phyloP scores from a whole-genome alignment of 1,140 invertebrate species.

The Drosophila ohnishii region DNA sequence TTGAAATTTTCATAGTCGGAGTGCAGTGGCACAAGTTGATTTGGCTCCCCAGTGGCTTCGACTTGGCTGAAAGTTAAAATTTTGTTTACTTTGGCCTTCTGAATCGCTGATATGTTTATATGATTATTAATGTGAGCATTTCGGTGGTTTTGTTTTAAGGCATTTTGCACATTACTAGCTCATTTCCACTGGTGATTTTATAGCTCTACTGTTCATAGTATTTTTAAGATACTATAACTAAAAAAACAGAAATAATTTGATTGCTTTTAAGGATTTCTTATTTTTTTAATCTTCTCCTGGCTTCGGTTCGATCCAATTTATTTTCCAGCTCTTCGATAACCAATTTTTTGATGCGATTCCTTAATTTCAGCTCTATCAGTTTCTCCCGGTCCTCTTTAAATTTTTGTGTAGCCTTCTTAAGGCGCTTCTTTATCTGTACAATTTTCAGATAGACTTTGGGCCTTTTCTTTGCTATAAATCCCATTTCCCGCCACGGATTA shows the following conservation, averaged over 20 bases:
- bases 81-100: not conserved
- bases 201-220: too few species aligned
- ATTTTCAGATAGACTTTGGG: not conserved
- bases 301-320: not conserved
- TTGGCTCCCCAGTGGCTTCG: not conserved
- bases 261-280: not conserved
- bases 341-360: constrained; percentile 33
- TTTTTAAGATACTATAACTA: too few species aligned
- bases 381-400: not conserved
- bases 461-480: not conserved
- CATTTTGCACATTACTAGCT: too few species aligned
- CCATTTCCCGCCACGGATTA: constrained; percentile 38
- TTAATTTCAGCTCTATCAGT: not conserved
- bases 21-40: constrained; percentile 8
- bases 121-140: too few species aligned
- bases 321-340: constrained; percentile 34
- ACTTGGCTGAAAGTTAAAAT: not conserved
- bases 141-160: too few species aligned
- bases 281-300: not conserved
- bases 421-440: constrained; percentile 7
- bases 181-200: too few species aligned
- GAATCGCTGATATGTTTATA: too few species aligned
- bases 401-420: not conserved
- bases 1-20: constrained; percentile 10
- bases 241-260: too few species aligned